These are phyloP conservation scores for Mylabris sibirica DNA, from an alignment of 2,888 invertebrate genomes.

Conservation along the genomic window DNA sequence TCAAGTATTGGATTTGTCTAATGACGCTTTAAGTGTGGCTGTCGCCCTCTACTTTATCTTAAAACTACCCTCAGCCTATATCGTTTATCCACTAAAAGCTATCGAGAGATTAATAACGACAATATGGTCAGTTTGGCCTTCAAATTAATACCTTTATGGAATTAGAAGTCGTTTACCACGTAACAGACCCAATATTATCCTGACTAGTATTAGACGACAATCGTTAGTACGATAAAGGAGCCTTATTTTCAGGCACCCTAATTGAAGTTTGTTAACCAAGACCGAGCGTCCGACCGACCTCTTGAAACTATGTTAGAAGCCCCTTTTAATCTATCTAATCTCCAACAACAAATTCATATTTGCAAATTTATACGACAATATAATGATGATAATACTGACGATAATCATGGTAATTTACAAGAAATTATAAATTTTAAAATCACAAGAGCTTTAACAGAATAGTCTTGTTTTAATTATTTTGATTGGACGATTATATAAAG, in stretches of 20 bases:
- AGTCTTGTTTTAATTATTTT: constrained; percentile 8
- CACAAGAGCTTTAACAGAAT: neutral
- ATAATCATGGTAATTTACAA: neutral
- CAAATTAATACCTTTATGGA: constrained; percentile 49
- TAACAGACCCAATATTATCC: constrained; percentile 42
- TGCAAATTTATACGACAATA: neutral
- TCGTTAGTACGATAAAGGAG: neutral
- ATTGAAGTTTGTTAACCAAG: constrained; percentile 12
- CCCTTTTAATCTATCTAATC: constrained; percentile 13
- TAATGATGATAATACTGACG: neutral
- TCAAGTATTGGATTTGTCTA: neutral
- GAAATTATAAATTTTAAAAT: neutral
- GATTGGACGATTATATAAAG: neutral
- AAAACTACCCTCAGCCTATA: neutral
- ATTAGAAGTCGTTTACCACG: constrained; percentile 44
- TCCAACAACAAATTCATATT: constrained; percentile 11
- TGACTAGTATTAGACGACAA: constrained; percentile 22
- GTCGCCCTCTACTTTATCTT: neutral
- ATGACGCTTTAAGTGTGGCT: neutral
- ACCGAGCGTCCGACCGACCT: neutral
- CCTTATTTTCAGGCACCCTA: neutral
- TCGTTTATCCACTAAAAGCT: constrained; percentile 28
- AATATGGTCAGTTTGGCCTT: constrained; percentile 46
- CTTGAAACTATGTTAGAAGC: constrained; percentile 8
- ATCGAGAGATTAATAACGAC: constrained; percentile 45